Conservation (phyloP, 2,797 vertebrate species). For the Acomys russatus region DNA sequence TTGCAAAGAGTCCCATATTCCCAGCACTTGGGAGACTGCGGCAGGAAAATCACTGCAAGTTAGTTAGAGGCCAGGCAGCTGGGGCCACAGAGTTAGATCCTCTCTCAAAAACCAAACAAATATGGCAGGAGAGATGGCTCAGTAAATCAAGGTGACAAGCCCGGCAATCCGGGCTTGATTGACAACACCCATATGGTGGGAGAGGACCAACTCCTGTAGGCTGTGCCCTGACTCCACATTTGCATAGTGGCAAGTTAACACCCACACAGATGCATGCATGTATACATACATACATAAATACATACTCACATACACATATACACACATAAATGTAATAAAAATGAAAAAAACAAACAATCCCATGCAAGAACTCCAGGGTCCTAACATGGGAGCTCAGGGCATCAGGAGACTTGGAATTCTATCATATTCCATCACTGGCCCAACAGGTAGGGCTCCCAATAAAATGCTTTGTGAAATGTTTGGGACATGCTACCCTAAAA, state of each 20-base stretch:
- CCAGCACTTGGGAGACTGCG: background rate
- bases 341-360: background rate
- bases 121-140: background rate
- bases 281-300: background rate
- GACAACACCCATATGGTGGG: background rate
- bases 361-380: background rate
- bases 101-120: background rate
- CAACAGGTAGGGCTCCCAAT: background rate
- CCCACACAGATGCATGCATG: background rate
- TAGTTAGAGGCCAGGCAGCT: background rate
- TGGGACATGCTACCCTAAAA: slow-evolving; percentile 2
- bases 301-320: background rate
- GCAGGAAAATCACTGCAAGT: background rate
- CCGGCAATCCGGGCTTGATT: background rate
- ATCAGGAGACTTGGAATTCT: background rate
- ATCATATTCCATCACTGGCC: background rate
- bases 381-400: background rate
- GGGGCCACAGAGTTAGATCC: background rate
- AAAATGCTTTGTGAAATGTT: slow-evolving; percentile 12
- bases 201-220: background rate
- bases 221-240: background rate
- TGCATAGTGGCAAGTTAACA: background rate
- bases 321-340: background rate
- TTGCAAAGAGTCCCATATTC: slow-evolving; percentile 22
- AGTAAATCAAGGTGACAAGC: background rate